Evolutionary conservation across 1,140 invertebrate species (phyloP).

Genomic region (Atopsyche davidsoni): DNA sequence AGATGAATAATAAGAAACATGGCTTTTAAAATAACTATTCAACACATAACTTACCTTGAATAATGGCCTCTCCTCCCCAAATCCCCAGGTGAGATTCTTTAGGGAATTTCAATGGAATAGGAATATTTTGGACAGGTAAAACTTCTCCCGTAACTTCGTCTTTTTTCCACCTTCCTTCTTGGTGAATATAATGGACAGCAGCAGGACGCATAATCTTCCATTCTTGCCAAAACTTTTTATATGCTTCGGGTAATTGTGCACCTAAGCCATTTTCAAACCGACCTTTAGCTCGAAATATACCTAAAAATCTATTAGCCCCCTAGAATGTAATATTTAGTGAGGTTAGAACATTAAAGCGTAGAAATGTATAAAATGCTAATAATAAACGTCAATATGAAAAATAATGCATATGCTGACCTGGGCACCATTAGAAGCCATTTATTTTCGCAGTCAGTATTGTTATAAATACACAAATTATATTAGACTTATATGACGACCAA

Average conservation of each 20-base stretch:
- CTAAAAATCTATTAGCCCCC: conserved; percentile 34
- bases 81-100: conserved; percentile 78
- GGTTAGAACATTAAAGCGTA: background rate
- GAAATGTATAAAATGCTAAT: background rate
- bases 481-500: no score
- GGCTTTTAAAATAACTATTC: no score
- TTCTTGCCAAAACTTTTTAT: conserved; percentile 83
- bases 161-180: conserved; percentile 64
- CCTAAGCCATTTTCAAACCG: conserved; percentile 57
- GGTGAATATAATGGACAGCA: conserved; percentile 81
- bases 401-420: conserved; percentile 3
- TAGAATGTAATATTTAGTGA: background rate
- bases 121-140: conserved; percentile 66
- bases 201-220: conserved; percentile 67
- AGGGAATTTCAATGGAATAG: conserved; percentile 73
- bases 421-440: conserved; percentile 7
- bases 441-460: no score
- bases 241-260: conserved; percentile 69
- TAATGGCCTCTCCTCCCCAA: conserved; percentile 94
- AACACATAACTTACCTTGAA: conserved; percentile 66
- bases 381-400: no score
- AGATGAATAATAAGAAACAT: background rate
- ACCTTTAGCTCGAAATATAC: conserved; percentile 42
- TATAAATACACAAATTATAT: no score
- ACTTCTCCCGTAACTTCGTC: conserved; percentile 68